Base-by-base conservation (phyloP, 2,888 invertebrate genomes). In the Athrips mouffetella region DNA sequence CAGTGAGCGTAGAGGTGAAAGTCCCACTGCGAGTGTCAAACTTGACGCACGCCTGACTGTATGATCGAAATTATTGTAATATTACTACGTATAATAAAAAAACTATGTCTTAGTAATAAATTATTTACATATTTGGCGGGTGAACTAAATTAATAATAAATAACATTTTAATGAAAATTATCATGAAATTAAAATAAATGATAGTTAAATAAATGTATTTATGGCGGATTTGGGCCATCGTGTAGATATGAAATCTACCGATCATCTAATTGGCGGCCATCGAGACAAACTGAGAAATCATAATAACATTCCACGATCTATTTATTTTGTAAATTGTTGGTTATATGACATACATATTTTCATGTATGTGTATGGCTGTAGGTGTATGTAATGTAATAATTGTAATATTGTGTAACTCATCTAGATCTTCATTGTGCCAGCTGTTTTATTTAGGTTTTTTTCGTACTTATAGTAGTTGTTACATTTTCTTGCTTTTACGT, bases 381-480 rank as follows among this genome's bases (percentile, higher is more conserved):
- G n/a, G n/a, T 80, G 74, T 73, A 62, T 57, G 69, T 80, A 78
- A 75, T 65, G 65, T 77, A 75, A 74, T 77, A n/a, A n/a, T 70
- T 77, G 64, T 80, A 76, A 76, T 75, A 69, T 76, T 68, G 72
- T 76, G 70, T 82, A 82, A 81, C 76, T 76, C 80, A 73, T 80
- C 76, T 82, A 85, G 83, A 82, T 82, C 86, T 86, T 87, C 86
- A 80, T 84, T 81, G 88, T 88, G 88, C 88, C 88, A 88, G 83
- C 85, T 80, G 77, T 80, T 80, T 48, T 80, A 81, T 74, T 70
- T 86, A 84, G 86, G 85, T 71, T 75, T 75, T 80, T 78, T 85
- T 82, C 86, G 87, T 87, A 87, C 87, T 87, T 86, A 11, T 77
- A 59, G 76, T 85, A 80, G 77, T 73, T 78, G 73, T 79, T 80